Evolutionary conservation across 2,797 vertebrate genomes (phyloP), one percentile per base, ranked within the genome.

Genomic region (Siniperca scherzeri): DNA sequence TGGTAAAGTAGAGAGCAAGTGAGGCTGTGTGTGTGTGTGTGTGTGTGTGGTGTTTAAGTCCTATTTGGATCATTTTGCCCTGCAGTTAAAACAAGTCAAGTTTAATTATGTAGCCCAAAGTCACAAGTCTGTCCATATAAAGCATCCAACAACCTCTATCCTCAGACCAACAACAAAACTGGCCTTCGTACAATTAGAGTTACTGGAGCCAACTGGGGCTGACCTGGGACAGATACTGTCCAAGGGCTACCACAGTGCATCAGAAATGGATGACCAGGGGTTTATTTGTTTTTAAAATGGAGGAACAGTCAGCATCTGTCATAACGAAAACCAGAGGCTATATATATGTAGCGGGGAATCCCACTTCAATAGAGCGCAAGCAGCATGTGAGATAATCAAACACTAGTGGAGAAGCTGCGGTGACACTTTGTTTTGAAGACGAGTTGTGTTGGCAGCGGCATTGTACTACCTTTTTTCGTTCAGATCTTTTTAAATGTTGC

Each of bases 51-150:
- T 36, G 53, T 66, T 52, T 36, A 33, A 48, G n/a, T 46, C 53
- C 44, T 44, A 25, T 50, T 80, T 50, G 69, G 50, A 67, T 82
- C 44, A 27, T 46, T 73, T 68, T 40, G 2, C 27, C 22, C 74
- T 59, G 73, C 61, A 55, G n/a, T 22, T 56, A 60, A 83, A 77
- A 67, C 48, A 40, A 56, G 76, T 82, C 56, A 38, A 50, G 38
- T 82, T 61, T 64, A 62, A 86, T 76, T 57, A 71, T 2, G 44
- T 50, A 1, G 16, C 56, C 21, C 16, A 11, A 2, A 76, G 46
- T 72, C 55, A 33, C 27, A 40, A 14, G 25, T 62, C 13, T 7
- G 59, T 70, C 57, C 64, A 9, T 1, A 48, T 44, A 22, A 75
- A 75, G 5, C 50, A 33, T 3, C 10, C 17, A 30, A 52, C 38